These are phyloP conservation scores for Dryadula phaetusa DNA, from an alignment of 2,888 invertebrate species.

Conservation along the genomic window DNA sequence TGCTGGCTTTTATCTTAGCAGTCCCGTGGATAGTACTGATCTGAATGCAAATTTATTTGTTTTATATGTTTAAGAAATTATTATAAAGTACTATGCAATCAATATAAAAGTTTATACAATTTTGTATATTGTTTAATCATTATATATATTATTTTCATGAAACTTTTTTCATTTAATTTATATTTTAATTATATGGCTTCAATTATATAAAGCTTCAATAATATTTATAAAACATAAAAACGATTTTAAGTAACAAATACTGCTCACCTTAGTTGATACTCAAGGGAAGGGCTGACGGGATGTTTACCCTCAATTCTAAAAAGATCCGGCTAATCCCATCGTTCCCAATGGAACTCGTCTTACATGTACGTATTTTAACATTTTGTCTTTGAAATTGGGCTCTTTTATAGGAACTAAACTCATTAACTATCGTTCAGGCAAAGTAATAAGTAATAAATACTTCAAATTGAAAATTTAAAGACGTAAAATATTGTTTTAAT, in stretches of 20 bases:
- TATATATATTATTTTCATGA: too few species aligned
- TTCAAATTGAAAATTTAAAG: background rate
- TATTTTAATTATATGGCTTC: too few species aligned
- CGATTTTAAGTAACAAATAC: conserved; percentile 59
- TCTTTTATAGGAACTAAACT: conserved; percentile 49
- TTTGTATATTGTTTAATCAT: background rate
- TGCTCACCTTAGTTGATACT: conserved; percentile 60
- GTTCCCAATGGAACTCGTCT: conserved; percentile 60
- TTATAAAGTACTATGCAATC: conserved; percentile 5
- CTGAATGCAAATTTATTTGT: conserved; percentile 74
- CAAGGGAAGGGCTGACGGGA: conserved; percentile 64
- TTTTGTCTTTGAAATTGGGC: conserved; percentile 48
- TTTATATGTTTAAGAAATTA: conserved; percentile 44
- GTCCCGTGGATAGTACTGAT: conserved; percentile 70
- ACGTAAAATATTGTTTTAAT: conserved; percentile 5
- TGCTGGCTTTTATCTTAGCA: conserved; percentile 75
- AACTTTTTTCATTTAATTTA: too few species aligned
- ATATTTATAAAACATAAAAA: conserved; percentile 20
- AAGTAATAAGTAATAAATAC: background rate
- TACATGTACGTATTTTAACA: conserved; percentile 58
- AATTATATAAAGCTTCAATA: background rate
- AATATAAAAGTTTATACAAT: background rate
- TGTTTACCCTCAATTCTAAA: conserved; percentile 77
- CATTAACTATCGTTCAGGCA: background rate
- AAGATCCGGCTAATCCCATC: conserved; percentile 74